Evolutionary conservation across 2,888 invertebrate species (phyloP), one percentile per base, ranked within the genome.

Genomic region (Campoletis raptor): DNA sequence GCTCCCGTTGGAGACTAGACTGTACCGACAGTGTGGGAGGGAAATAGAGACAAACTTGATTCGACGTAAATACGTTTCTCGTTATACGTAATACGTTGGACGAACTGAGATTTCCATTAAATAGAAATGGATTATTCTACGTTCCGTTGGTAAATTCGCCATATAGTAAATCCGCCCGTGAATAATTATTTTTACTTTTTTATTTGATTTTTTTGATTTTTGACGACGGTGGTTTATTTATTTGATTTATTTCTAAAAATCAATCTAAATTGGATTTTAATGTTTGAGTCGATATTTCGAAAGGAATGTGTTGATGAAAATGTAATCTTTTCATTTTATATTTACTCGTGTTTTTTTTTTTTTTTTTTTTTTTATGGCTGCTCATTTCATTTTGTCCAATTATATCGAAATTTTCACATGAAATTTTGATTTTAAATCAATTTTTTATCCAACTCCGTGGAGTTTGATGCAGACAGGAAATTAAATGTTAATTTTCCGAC

Each of bases 61-160:
- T 54, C 73, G 54, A 73, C 54, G 73, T 37, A 73, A 73, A 73
- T 73, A 21, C 73, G 73, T 73, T 73, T 73, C 54, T 36, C 52
- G 52, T 37, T 73, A 30, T 73, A 54, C 54, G 37, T 73, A 73
- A 73, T 30, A 54, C 73, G 73, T n/a, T 37, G 54, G n/a, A 73
- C 54, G 54, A 52, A 54, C 73, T 37, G 54, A 73, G 73, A 73
- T 73, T 73, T 73, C 73, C 73, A 73, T 73, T 73, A 73, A 54
- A 37, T 73, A 18, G 36, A 10, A 40, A 67, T 40, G 67, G 40
- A 67, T 67, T 67, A 67, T 67, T 67, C 67, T 5, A n/a, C 40
- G 67, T 40, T 21, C 40, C 40, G 40, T 37, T 67, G 18, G 21
- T 7, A 67, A 67, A 67, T 67, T 67, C 21, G 40, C 40, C 21